Conservation (phyloP, 2,888 invertebrate genomes). For the Pristionchus arcanus region DNA sequence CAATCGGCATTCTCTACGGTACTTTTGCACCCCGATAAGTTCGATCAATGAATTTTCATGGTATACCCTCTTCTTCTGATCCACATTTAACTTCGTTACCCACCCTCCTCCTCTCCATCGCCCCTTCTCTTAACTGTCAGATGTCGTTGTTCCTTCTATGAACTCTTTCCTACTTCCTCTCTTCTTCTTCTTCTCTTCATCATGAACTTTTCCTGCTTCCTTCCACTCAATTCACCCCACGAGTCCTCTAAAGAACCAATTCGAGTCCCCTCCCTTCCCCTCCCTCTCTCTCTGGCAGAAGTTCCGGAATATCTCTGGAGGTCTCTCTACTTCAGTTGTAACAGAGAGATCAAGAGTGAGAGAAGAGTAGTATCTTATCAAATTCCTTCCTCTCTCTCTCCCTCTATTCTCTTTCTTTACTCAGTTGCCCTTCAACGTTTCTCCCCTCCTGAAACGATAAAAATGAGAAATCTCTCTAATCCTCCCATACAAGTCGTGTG, state of each 20-base stretch:
- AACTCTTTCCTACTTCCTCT: slow-evolving; percentile 9
- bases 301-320: background rate
- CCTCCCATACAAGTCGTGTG: background rate
- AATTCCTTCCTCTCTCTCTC: background rate
- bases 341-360: slow-evolving; percentile 5
- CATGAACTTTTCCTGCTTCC: slow-evolving; percentile 18
- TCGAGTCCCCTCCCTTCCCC: slow-evolving; percentile 10
- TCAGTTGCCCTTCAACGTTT: background rate
- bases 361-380: slow-evolving; percentile 33
- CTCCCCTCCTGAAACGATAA: background rate
- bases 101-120: background rate
- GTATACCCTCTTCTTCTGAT: background rate
- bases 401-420: background rate
- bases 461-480: slow-evolving; percentile 2
- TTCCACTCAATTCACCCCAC: slow-evolving; percentile 46
- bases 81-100: background rate
- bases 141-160: slow-evolving; percentile 16
- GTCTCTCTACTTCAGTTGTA: slow-evolving; percentile 3
- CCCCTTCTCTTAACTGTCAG: background rate
- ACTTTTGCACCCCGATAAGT: background rate
- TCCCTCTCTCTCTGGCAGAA: background rate
- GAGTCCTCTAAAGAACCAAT: slow-evolving; percentile 48
- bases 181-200: background rate
- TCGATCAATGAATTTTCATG: no score
- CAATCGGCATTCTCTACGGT: background rate